These are phyloP conservation scores for Auanema freiburgensis DNA, from an alignment of 2,888 invertebrate species.

Conservation along the genomic window DNA sequence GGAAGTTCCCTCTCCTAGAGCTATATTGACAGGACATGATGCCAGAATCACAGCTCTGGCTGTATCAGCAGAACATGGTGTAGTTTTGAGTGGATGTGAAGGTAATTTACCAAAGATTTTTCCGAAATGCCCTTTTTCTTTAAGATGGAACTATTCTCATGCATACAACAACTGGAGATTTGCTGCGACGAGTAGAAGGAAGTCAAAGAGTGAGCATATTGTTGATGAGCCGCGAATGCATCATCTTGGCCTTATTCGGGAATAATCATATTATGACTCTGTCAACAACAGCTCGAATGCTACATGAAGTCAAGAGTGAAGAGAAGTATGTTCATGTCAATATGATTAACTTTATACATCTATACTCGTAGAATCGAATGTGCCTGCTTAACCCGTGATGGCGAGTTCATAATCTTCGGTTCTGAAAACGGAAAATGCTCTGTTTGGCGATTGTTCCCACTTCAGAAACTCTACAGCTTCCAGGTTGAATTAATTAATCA, in stretches of 20 bases:
- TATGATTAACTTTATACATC: not conserved
- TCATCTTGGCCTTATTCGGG: constrained; percentile 85
- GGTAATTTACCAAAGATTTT: constrained; percentile 66
- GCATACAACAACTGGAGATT: constrained; percentile 95
- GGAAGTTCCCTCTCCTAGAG: constrained; percentile 90
- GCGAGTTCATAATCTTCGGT: constrained; percentile 96
- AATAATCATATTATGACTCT: constrained; percentile 46
- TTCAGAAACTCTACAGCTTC: constrained; percentile 94
- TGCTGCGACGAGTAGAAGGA: constrained; percentile 78
- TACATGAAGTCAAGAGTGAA: constrained; percentile 38
- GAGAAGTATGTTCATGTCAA: constrained; percentile 31
- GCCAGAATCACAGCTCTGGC: constrained; percentile 91
- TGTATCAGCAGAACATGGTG: constrained; percentile 94
- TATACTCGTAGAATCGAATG: constrained; percentile 38
- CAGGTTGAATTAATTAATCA: constrained; percentile 68
- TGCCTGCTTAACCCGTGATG: constrained; percentile 69
- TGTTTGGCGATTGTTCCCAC: constrained; percentile 95
- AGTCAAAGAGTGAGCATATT: constrained; percentile 40
- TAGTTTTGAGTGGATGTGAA: constrained; percentile 90
- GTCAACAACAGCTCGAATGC: constrained; percentile 52
- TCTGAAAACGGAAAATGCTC: constrained; percentile 95
- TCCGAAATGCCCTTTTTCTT: no score
- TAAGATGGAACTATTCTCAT: constrained; percentile 92
- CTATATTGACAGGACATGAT: constrained; percentile 95
- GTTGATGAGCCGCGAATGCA: constrained; percentile 86